Evolutionary conservation across 2,113 vertebrate genomes (phyloP).

Genomic region (Octodon degus): DNA sequence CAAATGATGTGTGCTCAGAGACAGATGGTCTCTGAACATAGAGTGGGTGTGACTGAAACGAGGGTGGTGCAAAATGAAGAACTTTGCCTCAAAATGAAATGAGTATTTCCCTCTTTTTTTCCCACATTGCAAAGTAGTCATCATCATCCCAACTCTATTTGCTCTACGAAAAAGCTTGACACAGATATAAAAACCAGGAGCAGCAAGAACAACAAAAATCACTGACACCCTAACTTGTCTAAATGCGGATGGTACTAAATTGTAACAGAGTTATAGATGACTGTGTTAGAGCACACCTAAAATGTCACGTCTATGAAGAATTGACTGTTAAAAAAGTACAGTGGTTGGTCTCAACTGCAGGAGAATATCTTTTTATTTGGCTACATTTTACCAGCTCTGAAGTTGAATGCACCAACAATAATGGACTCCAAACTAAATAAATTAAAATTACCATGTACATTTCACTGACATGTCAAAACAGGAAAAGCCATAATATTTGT

Average conservation of each 20-base stretch:
- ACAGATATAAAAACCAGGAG: conserved; percentile 24
- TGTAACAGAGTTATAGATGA: conserved; percentile 57
- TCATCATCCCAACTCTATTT: conserved; percentile 15
- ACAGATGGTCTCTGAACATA: conserved; percentile 31
- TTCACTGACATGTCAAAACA: conserved; percentile 74
- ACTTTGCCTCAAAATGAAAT: conserved; percentile 47
- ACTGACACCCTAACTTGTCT: conserved; percentile 41
- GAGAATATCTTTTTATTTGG: conserved; percentile 66
- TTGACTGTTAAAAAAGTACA: conserved; percentile 53
- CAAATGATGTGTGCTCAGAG: conserved; percentile 28
- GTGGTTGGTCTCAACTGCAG: conserved; percentile 54
- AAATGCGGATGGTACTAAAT: conserved; percentile 59
- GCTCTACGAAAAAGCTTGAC: conserved; percentile 49
- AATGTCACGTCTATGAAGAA: conserved; percentile 46
- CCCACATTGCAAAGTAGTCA: conserved; percentile 56
- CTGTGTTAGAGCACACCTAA: conserved; percentile 63
- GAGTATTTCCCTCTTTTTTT: conserved; percentile 46
- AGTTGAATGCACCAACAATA: conserved; percentile 47
- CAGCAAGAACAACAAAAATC: neutral
- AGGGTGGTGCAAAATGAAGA: conserved; percentile 55
- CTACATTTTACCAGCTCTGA: conserved; percentile 53
- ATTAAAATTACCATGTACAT: conserved; percentile 69
- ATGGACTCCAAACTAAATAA: conserved; percentile 75
- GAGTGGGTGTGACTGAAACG: conserved; percentile 32
- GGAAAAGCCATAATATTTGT: conserved; percentile 70